phyloP scores from a whole-genome alignment of 1,140 invertebrate genomes.

The Magallana angulata region DNA sequence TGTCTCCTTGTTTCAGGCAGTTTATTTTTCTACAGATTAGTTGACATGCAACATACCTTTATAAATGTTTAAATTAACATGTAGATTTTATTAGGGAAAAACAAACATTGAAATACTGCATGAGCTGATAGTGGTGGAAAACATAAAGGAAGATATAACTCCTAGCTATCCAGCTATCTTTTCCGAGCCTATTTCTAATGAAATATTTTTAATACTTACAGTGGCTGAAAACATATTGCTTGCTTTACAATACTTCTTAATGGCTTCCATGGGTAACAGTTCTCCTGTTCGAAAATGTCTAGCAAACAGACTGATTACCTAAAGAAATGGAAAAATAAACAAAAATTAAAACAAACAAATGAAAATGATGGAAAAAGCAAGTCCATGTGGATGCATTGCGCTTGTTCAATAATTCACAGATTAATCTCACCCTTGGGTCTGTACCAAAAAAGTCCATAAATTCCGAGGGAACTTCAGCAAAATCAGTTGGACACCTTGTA shows the following conservation, averaged over 20 bases:
- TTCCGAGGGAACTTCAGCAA: conserved; percentile 98
- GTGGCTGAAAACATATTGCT: conserved; percentile 90
- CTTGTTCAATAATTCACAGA: background rate
- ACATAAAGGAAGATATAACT: too few species aligned
- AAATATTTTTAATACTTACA: conserved; percentile 60
- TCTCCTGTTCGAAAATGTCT: conserved; percentile 94
- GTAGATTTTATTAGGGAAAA: too few species aligned
- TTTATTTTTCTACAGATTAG: too few species aligned
- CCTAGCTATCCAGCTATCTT: too few species aligned
- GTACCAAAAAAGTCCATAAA: conserved; percentile 98
- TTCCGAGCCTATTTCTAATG: too few species aligned
- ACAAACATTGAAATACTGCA: too few species aligned
- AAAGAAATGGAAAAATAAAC: conserved; percentile 46
- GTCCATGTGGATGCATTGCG: background rate
- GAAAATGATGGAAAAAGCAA: background rate
- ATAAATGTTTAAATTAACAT: too few species aligned
- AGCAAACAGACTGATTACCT: conserved; percentile 92
- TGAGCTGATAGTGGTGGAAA: too few species aligned
- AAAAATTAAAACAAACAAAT: conserved; percentile 29
- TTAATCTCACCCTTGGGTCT: conserved; percentile 88
- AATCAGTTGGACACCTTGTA: conserved; percentile 97
- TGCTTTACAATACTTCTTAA: conserved; percentile 87
- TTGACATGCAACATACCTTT: too few species aligned
- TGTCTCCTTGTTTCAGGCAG: too few species aligned
- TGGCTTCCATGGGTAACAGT: conserved; percentile 88